Conservation (phyloP, 2,113 vertebrate species). For the Xerus inauris region DNA sequence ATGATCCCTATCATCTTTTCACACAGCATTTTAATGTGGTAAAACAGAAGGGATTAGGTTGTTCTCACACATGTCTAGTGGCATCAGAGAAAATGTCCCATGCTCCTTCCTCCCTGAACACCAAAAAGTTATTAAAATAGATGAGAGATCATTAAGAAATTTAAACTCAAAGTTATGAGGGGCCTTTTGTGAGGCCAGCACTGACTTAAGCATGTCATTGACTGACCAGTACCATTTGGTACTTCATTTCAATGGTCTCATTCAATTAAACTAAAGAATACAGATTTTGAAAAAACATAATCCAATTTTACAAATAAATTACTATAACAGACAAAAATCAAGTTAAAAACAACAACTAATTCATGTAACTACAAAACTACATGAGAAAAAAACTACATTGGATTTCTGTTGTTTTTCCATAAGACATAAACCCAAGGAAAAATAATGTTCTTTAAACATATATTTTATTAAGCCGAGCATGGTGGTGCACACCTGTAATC, state of each 20-base stretch:
- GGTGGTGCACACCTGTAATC: too few species aligned
- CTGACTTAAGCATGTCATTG: background rate
- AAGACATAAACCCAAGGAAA: background rate
- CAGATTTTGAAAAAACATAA: background rate
- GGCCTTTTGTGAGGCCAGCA: background rate
- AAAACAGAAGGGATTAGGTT: background rate
- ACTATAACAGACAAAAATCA: background rate
- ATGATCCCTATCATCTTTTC: background rate
- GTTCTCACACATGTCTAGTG: background rate
- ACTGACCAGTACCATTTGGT: background rate
- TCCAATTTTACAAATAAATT: constrained; percentile 29
- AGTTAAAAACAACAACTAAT: background rate
- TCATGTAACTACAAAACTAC: background rate
- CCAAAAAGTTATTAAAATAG: background rate
- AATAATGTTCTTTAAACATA: background rate
- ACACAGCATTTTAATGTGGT: background rate
- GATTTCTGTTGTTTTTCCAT: background rate
- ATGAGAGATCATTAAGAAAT: background rate
- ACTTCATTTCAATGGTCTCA: background rate
- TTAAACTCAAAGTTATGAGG: background rate
- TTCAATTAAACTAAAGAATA: background rate
- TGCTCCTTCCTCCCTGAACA: background rate
- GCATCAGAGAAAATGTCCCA: background rate
- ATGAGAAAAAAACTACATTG: background rate
- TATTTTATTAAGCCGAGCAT: too few species aligned